Evolutionary conservation across 2,888 invertebrate genomes (phyloP).

Genomic region (Myathropa florea): DNA sequence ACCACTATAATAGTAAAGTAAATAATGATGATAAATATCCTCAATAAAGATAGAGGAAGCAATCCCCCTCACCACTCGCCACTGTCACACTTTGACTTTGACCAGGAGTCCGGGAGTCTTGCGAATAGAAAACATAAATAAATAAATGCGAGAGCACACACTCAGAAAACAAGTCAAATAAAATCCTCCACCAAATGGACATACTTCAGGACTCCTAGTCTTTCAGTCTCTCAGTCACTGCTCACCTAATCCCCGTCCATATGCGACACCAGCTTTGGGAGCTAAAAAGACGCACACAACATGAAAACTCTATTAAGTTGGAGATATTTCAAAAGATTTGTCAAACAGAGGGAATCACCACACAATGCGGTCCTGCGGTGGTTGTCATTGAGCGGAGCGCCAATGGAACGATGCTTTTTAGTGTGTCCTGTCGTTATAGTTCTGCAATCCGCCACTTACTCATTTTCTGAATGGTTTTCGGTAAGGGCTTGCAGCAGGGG

Average conservation of each 20-base stretch:
- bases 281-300: slow-evolving; percentile 37
- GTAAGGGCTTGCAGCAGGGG: not conserved
- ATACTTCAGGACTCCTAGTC: slow-evolving; percentile 30
- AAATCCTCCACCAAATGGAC: slow-evolving; percentile 55
- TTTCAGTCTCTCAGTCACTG: not conserved
- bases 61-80: not conserved
- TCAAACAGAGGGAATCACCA: slow-evolving; percentile 29
- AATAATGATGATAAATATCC: slow-evolving; percentile 56
- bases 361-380: slow-evolving; percentile 7
- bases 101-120: slow-evolving; percentile 1
- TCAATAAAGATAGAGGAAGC: slow-evolving; percentile 31
- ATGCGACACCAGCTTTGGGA: slow-evolving; percentile 1
- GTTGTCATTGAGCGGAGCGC: not conserved
- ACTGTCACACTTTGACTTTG: not conserved
- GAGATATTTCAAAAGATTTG: slow-evolving; percentile 48
- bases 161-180: slow-evolving; percentile 57
- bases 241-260: slow-evolving; percentile 31
- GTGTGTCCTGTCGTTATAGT: slow-evolving; percentile 9
- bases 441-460: slow-evolving; percentile 5
- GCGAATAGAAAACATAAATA: slow-evolving; percentile 37
- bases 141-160: slow-evolving; percentile 43
- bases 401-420: not conserved
- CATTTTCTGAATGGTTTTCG: slow-evolving; percentile 4
- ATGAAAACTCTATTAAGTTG: slow-evolving; percentile 58
- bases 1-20: slow-evolving; percentile 52